Evolutionary conservation across 1,140 invertebrate species (phyloP).

Genomic region (Drosophila biarmipes): DNA sequence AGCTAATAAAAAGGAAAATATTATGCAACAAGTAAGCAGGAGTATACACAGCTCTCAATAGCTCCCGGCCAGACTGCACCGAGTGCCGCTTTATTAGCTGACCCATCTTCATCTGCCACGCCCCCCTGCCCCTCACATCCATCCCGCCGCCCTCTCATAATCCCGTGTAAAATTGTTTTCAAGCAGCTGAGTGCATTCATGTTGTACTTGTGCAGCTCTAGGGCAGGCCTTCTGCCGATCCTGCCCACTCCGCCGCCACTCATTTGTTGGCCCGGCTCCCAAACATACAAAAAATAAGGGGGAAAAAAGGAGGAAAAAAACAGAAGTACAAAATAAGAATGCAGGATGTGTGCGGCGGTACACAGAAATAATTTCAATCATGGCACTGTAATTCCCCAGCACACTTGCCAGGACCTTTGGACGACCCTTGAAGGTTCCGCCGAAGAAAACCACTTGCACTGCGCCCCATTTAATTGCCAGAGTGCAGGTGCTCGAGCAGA

Average conservation of each 20-base stretch:
- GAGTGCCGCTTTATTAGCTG: constrained; percentile 74
- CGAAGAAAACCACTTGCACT: constrained; percentile 31
- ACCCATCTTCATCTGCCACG: constrained; percentile 34
- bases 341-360: constrained; percentile 46
- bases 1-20: constrained; percentile 79
- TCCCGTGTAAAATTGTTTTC: constrained; percentile 76
- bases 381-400: constrained; percentile 59
- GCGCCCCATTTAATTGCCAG: constrained; percentile 63
- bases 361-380: constrained; percentile 80
- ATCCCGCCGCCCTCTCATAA: constrained; percentile 49
- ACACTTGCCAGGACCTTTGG: constrained; percentile 43
- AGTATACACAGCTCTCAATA: constrained; percentile 45
- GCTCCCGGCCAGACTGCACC: constrained; percentile 50
- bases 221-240: constrained; percentile 23
- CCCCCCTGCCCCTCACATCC: background rate
- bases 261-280: constrained; percentile 38
- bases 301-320: background rate
- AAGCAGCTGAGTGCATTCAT: constrained; percentile 68
- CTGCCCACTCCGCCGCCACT: constrained; percentile 7
- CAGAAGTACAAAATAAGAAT: constrained; percentile 23
- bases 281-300: constrained; percentile 21
- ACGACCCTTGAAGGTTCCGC: constrained; percentile 21
- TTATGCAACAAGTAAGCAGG: constrained; percentile 79
- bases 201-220: constrained; percentile 39
- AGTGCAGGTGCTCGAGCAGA: constrained; percentile 32